These are phyloP conservation scores for Leptinotarsa tumamoca DNA, from an alignment of 2,888 invertebrate genomes.

Conservation along the genomic window DNA sequence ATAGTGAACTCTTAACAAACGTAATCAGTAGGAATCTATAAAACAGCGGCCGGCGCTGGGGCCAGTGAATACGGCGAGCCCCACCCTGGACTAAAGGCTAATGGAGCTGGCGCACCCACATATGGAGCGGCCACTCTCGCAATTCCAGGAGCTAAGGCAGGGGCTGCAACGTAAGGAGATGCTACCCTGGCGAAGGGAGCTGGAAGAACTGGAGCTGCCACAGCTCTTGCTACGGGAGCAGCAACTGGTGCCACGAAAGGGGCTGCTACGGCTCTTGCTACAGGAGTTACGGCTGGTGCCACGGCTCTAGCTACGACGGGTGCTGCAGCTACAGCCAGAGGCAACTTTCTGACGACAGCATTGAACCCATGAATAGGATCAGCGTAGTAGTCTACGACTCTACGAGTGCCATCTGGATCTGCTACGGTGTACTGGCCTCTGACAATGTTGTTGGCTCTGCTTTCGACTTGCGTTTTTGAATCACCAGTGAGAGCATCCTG, in stretches of 20 bases:
- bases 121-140: conserved; percentile 40
- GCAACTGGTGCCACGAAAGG: conserved; percentile 37
- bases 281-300: conserved; percentile 32
- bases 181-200: conserved; percentile 37
- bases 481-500: conserved; percentile 71
- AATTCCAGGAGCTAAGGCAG: conserved; percentile 39
- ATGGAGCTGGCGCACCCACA: conserved; percentile 36
- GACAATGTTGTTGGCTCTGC: conserved; percentile 70
- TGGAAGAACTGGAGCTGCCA: conserved; percentile 39
- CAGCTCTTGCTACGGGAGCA: conserved; percentile 26
- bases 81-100: conserved; percentile 48
- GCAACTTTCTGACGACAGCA: conserved; percentile 70
- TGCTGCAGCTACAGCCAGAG: conserved; percentile 57
- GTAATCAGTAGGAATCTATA: conserved; percentile 41
- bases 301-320: conserved; percentile 38
- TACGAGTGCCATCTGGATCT: conserved; percentile 71
- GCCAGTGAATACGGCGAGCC: conserved; percentile 45
- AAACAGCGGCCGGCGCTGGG: conserved; percentile 39
- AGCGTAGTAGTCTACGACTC: conserved; percentile 71
- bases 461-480: conserved; percentile 70
- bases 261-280: conserved; percentile 36
- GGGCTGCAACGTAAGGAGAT: conserved; percentile 40
- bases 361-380: conserved; percentile 73
- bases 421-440: conserved; percentile 70
- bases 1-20: conserved; percentile 11